Evolutionary conservation across 2,113 vertebrate species (phyloP).

Genomic region (Tauraco erythrolophus): DNA sequence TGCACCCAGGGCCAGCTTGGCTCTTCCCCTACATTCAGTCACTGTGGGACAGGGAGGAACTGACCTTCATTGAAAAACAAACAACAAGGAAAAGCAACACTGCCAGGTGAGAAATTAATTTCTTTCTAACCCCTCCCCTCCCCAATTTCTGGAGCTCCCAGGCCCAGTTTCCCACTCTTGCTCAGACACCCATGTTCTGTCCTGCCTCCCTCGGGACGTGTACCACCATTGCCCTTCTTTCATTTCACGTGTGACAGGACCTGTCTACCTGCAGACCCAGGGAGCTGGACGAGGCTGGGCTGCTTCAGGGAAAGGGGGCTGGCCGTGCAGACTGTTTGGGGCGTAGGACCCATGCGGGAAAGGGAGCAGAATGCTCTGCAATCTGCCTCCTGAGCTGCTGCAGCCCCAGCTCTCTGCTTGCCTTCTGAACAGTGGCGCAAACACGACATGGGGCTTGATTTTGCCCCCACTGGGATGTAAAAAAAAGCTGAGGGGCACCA

Average conservation of each 20-base stretch:
- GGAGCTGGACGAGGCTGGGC: background rate
- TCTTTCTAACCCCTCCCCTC: background rate
- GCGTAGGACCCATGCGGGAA: background rate
- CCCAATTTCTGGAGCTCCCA: background rate
- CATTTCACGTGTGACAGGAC: background rate
- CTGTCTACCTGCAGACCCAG: background rate
- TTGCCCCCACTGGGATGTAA: background rate
- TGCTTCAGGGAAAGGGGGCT: background rate
- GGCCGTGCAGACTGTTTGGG: background rate
- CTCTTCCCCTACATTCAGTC: background rate
- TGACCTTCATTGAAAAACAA: background rate
- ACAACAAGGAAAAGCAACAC: background rate
- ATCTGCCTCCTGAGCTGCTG: background rate
- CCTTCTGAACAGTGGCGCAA: background rate
- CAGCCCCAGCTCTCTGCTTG: background rate
- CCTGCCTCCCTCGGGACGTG: too few relatives aligned
- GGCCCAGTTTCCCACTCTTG: fast-evolving
- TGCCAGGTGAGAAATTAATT: background rate
- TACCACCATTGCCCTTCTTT: background rate
- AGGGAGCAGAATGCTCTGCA: background rate
- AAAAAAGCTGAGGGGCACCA: background rate
- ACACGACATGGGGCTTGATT: background rate
- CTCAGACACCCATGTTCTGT: too few relatives aligned
- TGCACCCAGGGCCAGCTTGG: background rate
- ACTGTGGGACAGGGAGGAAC: background rate